Evolutionary conservation across 1,140 invertebrate species (phyloP).

Genomic region (Lanistes nyassanus): DNA sequence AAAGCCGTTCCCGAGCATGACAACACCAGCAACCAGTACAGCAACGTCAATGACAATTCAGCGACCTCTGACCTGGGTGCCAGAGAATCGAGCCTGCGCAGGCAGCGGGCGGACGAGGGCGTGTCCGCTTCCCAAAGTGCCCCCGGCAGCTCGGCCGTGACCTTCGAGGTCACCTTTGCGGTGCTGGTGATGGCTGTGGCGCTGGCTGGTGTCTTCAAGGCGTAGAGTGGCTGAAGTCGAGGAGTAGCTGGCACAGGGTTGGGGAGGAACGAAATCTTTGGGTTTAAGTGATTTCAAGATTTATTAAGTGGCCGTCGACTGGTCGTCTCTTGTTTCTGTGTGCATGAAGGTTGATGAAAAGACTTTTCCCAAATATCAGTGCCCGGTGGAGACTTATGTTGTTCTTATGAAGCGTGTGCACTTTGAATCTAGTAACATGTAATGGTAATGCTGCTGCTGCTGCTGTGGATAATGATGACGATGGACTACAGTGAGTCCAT

Average conservation of each 20-base stretch:
- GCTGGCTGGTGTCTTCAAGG: background rate
- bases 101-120: too few relatives aligned
- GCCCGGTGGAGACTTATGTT: background rate
- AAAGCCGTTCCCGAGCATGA: too few relatives aligned
- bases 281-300: background rate
- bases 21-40: background rate
- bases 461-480: too few relatives aligned
- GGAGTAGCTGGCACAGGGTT: background rate
- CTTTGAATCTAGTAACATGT: too few relatives aligned
- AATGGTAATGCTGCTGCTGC: too few relatives aligned
- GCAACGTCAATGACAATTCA: background rate
- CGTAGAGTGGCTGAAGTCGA: background rate
- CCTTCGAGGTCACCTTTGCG: background rate
- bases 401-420: too few relatives aligned
- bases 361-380: background rate
- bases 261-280: background rate
- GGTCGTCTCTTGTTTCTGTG: background rate
- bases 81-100: background rate
- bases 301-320: background rate
- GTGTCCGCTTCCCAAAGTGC: background rate
- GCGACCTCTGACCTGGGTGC: background rate
- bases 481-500: too few relatives aligned
- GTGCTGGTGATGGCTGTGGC: background rate
- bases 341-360: conserved; percentile 14
- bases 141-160: background rate